Evolutionary conservation across 2,888 invertebrate genomes (phyloP), one percentile per base, ranked within the genome.

Genomic region (Platycheirus rosarum): DNA sequence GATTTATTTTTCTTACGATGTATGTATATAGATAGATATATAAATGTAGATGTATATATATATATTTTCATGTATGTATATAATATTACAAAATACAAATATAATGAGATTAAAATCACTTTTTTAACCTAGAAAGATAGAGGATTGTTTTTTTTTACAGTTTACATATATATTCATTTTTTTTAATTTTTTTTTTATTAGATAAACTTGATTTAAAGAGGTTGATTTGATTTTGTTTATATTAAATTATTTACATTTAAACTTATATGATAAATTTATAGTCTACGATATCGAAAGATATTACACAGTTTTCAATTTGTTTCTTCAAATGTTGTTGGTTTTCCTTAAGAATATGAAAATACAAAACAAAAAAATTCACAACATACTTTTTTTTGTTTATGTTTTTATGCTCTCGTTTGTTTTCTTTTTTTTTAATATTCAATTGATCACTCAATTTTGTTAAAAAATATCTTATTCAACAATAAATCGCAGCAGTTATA

Each of bases 81-180:
- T 60, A 80, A 70, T 76, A 82, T 82, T 82, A 82, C 76, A 82
- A 82, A 82, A 82, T 82, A 82, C 82, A 82, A 82, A 77, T 82
- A 82, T 75, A 80, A 80, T 82, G 82, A 82, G 82, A 82, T 82
- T 82, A 82, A 82, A 82, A 82, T 82, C 77, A 77, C 71, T 71
- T 71, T 63, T 68, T 77, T 73, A 80, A 71, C 66, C 80, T 76
- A 80, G 65, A 62, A 80, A 75, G 70, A 71, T 71, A 80, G 60
- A 75, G 53, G 74, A 63, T 68, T 69, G 76, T 80, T 80, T 75
- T 70, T 57, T 40, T 40, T 40, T 57, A 57, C 40, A 57, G 40
- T 57, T 40, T 57, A 57, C 57, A 40, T 40, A 57, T 40, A 37
- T 9, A 55, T 49, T 65, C n/a, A 37, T 14, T 29, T 57, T 57